Evolutionary conservation across 2,113 vertebrate species (phyloP), one percentile per base, ranked within the genome.

Genomic region (Phrynosoma platyrhinos): DNA sequence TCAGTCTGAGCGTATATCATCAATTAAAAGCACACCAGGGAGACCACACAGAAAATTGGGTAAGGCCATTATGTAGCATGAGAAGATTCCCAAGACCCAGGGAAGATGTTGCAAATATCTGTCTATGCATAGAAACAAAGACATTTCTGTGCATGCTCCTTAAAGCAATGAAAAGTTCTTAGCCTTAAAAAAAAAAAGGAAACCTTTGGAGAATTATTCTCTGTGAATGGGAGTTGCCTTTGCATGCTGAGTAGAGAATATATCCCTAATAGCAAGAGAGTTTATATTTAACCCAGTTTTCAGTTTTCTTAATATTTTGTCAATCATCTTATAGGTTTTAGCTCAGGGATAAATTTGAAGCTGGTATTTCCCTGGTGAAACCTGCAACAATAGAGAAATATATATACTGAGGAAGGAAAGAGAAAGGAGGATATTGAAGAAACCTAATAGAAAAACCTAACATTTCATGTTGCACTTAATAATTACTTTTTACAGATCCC

Each of bases 261-360:
- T 90, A 86, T 74, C 88, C 42, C 89, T 30, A 92, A 90, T 84
- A 96, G 90, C 90, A 94, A 92, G 85, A 88, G 72, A 82, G 36
- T 91, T 96, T 95, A 90, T 93, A 92, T 92, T 74, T 93, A 95
- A 96, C 92, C 92, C 77, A 87, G 89, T 95, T 96, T 96, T 93
- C 86, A 93, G 90, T 82, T 90, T 94, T 93, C 52, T 87, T 96
- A 96, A 95, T 94, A 96, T 96, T 96, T 96, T 92, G 90, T 96
- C 95, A 94, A 94, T 94, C 90, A 96, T 94, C 95, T 95, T 89
- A 93, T 91, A 90, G 74, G 86, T 94, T 96, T 96, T 96, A 96
- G 88, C 93, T 96, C 92, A 94, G 88, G 93, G 93, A 96, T 95
- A 96, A 95, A 97, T 96, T 93, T 92, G 79, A 95, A 95, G 92